A percentile compares a stretch with the other conserved stretches of the same genome.
These are phyloP conservation scores for Magallana gigas DNA, from an alignment of 1,140 invertebrate genomes.

Conservation along the genomic window DNA sequence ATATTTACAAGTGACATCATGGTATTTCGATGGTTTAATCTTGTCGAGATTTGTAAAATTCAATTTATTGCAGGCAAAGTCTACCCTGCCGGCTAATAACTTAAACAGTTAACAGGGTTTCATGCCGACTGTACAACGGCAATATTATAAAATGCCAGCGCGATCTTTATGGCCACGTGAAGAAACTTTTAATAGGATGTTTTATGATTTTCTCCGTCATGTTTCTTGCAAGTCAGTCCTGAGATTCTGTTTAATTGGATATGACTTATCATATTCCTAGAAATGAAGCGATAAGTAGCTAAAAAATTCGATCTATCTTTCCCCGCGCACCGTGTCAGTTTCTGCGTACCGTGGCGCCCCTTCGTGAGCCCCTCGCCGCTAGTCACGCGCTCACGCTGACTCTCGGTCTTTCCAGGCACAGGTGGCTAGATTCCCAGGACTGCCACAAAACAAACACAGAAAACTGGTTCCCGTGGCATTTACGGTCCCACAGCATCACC, in stretches of 20 bases:
- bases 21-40: constrained; percentile 35
- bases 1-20: constrained; percentile 33
- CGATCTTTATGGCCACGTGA: constrained; percentile 2
- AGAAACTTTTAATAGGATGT: constrained; percentile 23
- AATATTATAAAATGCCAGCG: constrained; percentile 17
- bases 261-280: constrained; percentile 19
- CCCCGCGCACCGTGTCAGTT: background rate
- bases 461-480: background rate
- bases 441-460: background rate
- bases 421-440: background rate
- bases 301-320: constrained; percentile 1
- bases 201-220: constrained; percentile 26
- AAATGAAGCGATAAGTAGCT: constrained; percentile 25
- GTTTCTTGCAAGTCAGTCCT: constrained; percentile 22
- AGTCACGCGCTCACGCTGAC: too few relatives aligned
- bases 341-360: background rate
- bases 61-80: background rate
- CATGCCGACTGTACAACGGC: background rate
- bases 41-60: constrained; percentile 26
- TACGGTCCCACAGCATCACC: background rate
- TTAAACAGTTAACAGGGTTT: background rate
- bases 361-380: background rate
- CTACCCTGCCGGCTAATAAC: background rate
- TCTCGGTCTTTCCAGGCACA: background rate
- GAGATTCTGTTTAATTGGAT: constrained; percentile 13